Conservation (phyloP, 2,113 vertebrate genomes). For the Mormoops blainvillei region DNA sequence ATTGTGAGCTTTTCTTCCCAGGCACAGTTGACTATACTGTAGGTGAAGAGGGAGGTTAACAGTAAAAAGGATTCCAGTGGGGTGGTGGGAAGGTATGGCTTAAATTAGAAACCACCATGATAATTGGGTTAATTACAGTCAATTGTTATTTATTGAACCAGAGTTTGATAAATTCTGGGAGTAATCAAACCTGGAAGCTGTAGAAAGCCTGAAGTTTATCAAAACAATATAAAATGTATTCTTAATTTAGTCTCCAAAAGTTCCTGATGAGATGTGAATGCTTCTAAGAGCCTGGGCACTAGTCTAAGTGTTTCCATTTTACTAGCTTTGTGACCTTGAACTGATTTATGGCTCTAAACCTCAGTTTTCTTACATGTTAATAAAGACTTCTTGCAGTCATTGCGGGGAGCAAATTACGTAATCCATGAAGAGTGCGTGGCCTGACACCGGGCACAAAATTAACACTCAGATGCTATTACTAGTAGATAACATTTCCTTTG, state of each 20-base stretch:
- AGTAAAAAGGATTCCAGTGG: not conserved
- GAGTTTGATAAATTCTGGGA: not conserved
- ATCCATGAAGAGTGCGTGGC: not conserved
- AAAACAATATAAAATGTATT: slow-evolving; percentile 7
- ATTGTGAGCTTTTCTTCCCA: not conserved
- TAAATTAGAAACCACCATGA: not conserved
- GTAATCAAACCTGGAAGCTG: slow-evolving; percentile 12
- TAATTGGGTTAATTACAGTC: not conserved
- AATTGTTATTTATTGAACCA: not conserved
- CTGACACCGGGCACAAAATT: not conserved
- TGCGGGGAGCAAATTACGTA: not conserved
- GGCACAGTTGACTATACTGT: not conserved
- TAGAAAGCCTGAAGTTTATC: not conserved
- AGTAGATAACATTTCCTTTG: not conserved
- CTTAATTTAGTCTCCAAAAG: slow-evolving; percentile 2
- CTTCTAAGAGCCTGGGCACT: not conserved
- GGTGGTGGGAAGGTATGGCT: not conserved
- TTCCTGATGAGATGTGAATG: not conserved
- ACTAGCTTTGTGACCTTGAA: not conserved
- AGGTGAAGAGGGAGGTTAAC: not conserved
- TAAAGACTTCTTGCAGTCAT: not conserved
- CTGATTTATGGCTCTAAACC: not conserved
- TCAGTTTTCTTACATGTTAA: not conserved
- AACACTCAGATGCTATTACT: not conserved
- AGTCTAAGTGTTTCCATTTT: not conserved